These are phyloP conservation scores for Cheilosia soror DNA, from an alignment of 2,888 invertebrate genomes.

Conservation along the genomic window DNA sequence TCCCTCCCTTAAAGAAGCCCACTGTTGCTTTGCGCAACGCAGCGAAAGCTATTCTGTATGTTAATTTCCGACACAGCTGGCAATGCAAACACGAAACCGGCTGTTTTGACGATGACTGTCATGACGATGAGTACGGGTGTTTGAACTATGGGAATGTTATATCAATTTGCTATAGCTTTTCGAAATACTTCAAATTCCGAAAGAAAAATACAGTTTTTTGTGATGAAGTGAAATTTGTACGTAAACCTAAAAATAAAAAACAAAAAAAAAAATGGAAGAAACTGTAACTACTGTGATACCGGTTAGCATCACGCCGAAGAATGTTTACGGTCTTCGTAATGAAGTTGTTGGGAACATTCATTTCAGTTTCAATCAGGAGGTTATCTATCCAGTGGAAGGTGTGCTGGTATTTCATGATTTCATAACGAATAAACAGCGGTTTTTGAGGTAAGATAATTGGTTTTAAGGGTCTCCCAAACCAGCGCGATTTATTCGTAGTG, in stretches of 20 bases:
- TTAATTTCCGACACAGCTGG: background rate
- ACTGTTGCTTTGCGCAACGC: slow-evolving; percentile 39
- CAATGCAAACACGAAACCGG: background rate
- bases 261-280: slow-evolving; percentile 58
- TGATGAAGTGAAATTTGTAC: background rate
- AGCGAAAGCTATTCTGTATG: slow-evolving; percentile 25
- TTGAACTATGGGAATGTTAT: slow-evolving; percentile 34
- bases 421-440: slow-evolving; percentile 89
- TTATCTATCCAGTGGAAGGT: slow-evolving; percentile 92
- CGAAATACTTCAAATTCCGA: slow-evolving; percentile 27
- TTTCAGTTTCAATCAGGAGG: slow-evolving; percentile 89
- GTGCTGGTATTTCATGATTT: slow-evolving; percentile 90
- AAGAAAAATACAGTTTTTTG: background rate
- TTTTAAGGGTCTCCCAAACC: background rate
- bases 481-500: no score
- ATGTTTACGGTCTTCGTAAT: slow-evolving; percentile 82
- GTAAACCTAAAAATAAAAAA: background rate
- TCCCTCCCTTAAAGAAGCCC: background rate
- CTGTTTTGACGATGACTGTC: slow-evolving; percentile 34
- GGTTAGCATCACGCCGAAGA: slow-evolving; percentile 81
- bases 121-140: slow-evolving; percentile 21
- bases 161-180: slow-evolving; percentile 57
- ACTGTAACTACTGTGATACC: slow-evolving; percentile 65
- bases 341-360: slow-evolving; percentile 88
- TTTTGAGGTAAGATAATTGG: slow-evolving; percentile 85